These are phyloP conservation scores for Pipistrellus pipistrellus DNA, from an alignment of 2,797 vertebrate genomes.

Conservation along the genomic window DNA sequence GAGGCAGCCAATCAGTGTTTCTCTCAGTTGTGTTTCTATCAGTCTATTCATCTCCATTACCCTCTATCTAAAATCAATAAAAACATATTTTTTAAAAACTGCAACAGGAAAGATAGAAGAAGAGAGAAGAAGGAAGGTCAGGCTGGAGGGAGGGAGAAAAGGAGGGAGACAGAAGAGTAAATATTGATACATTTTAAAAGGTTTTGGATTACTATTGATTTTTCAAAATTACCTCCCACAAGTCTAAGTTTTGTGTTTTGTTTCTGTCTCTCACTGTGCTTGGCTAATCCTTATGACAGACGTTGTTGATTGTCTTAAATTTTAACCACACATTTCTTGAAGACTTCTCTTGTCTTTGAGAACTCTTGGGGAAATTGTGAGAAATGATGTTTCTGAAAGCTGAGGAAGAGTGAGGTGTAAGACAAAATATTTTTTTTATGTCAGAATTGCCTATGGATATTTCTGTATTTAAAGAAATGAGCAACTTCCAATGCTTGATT, in stretches of 20 bases:
- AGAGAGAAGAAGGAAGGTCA: neutral
- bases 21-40: too few species aligned
- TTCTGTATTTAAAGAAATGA: neutral
- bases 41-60: too few species aligned
- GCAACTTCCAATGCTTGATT: neutral
- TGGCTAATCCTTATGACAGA: neutral
- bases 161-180: neutral
- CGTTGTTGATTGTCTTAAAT: neutral
- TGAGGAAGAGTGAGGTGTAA: neutral
- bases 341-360: neutral
- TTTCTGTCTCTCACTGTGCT: neutral
- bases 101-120: neutral
- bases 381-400: neutral
- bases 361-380: neutral
- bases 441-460: neutral
- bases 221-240: neutral
- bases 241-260: neutral
- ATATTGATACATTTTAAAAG: neutral
- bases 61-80: too few species aligned
- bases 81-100: neutral
- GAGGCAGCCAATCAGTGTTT: too few species aligned
- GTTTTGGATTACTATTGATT: neutral
- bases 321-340: neutral
- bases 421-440: neutral
- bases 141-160: accelerated